phyloP scores from a whole-genome alignment of 1,140 invertebrate genomes.

The Danaus plexippus region DNA sequence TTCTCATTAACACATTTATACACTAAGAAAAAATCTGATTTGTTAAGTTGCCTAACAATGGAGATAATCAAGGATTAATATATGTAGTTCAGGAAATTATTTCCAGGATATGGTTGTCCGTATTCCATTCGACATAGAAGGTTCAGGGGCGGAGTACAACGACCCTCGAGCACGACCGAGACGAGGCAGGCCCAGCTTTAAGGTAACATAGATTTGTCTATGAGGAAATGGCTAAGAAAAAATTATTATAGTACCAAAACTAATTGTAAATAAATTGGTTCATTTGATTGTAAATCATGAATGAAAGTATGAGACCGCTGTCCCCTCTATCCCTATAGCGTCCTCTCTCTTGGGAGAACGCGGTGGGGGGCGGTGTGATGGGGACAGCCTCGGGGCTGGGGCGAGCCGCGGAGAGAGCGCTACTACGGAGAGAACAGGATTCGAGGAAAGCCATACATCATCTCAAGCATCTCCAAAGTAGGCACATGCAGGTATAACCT shows the following conservation, averaged over 20 bases:
- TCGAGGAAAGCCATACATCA: conserved; percentile 62
- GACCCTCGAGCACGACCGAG: conserved; percentile 40
- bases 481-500: conserved; percentile 51
- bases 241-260: too few relatives aligned
- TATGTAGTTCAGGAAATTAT: background rate
- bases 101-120: conserved; percentile 53
- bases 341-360: conserved; percentile 39
- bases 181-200: conserved; percentile 51
- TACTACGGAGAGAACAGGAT: conserved; percentile 54
- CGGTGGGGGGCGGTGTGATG: conserved; percentile 38
- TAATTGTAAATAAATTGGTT: too few relatives aligned
- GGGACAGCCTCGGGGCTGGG: conserved; percentile 28
- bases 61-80: background rate
- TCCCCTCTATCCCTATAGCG: conserved; percentile 21
- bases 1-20: too few relatives aligned
- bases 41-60: too few relatives aligned
- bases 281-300: too few relatives aligned
- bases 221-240: background rate
- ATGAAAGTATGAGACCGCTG: too few relatives aligned
- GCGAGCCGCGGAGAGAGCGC: conserved; percentile 48
- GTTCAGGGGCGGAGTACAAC: conserved; percentile 30
- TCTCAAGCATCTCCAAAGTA: conserved; percentile 53
- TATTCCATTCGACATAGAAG: conserved; percentile 63
- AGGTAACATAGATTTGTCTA: conserved; percentile 24
- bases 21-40: too few relatives aligned